Base-by-base conservation (phyloP, 2,888 invertebrate genomes). In the Eurytoma adleriae region DNA sequence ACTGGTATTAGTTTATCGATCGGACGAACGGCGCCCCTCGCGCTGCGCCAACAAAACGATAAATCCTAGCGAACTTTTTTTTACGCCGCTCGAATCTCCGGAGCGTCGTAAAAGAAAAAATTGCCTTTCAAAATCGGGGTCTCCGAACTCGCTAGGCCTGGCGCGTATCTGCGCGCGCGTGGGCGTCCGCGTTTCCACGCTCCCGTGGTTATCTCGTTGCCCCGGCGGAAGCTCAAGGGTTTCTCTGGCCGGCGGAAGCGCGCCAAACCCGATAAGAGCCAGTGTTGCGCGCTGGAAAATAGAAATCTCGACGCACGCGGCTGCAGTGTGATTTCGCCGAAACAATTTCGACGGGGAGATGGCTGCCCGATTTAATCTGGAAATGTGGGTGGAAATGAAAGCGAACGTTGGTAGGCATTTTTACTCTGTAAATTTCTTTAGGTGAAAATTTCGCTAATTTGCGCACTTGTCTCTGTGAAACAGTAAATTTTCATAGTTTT, bases 151-250 rank as follows among this genome's bases (percentile, higher is more conserved):
- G 54, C 16, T 54, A 54, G 54, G 54, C 16, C 54, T 14, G 16
- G 54, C 16, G 16, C 14, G 13, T 54, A 4, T 54, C 16, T n/a
- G 54, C 12, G 54, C 54, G 54, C 3, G 16, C 16, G 54, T 54
- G 54, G 54, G 54, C 40, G 40, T 40, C 10, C 40, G 5, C 54
- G 5, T 54, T 54, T 54, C 54, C 54, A 16, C 54, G 54, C 54
- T 54, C 61, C 27, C 27, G 24, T 24, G 66, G 18, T 50, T 66
- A 48, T 66, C 66, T 66, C 12, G 20, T 50, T 14, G 52, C 24
- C 13, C 20, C n/a, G 54, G 16, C 67, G 52, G 68, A n/a, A 14
- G 20, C 57, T 57, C 59, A 59, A 59, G 18, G 70, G 70, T 70
- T 70, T 70, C 59, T 20, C 30, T 40, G 40, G 18, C 48, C 48